A percentile compares a stretch with the other conserved stretches of the same genome.
These are phyloP conservation scores for Diuraphis noxia DNA, from an alignment of 1,140 invertebrate genomes.

Conservation along the genomic window DNA sequence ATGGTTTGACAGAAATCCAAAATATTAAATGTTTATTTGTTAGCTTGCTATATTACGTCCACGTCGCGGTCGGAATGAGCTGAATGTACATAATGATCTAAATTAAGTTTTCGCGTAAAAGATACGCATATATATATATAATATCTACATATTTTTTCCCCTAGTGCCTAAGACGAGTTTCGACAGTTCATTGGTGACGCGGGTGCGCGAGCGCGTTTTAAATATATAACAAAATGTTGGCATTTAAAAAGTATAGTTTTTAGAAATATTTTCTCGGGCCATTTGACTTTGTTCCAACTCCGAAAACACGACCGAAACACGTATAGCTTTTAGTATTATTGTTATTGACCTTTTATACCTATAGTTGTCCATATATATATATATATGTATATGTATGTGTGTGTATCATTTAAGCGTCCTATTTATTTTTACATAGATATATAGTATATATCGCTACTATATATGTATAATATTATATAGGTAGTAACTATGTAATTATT, in stretches of 20 bases:
- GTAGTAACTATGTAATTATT: not conserved
- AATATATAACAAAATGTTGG: slow-evolving; percentile 30
- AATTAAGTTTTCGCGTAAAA: slow-evolving; percentile 21
- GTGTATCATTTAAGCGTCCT: not conserved
- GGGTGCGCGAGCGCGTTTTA: not conserved
- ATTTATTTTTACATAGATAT: not conserved
- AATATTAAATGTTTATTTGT: slow-evolving; percentile 19
- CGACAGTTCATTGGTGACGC: slow-evolving; percentile 16
- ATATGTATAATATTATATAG: too few species aligned
- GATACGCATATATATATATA: not conserved
- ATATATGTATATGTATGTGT: not conserved
- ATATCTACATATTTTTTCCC: not conserved
- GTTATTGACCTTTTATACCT: slow-evolving; percentile 2
- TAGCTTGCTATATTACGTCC: not conserved
- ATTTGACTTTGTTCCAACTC: slow-evolving; percentile 29
- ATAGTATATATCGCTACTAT: too few species aligned
- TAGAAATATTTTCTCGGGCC: not conserved
- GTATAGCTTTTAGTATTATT: not conserved
- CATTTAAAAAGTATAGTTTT: slow-evolving; percentile 39
- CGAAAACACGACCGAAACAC: not conserved
- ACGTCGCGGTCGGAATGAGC: not conserved
- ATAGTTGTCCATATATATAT: too few species aligned
- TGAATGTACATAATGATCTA: slow-evolving; percentile 9
- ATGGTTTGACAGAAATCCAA: slow-evolving; percentile 14
- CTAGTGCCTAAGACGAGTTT: slow-evolving; percentile 19